Evolutionary conservation across 2,888 invertebrate genomes (phyloP), one percentile per base, ranked within the genome.

Genomic region (Tyria jacobaeae): DNA sequence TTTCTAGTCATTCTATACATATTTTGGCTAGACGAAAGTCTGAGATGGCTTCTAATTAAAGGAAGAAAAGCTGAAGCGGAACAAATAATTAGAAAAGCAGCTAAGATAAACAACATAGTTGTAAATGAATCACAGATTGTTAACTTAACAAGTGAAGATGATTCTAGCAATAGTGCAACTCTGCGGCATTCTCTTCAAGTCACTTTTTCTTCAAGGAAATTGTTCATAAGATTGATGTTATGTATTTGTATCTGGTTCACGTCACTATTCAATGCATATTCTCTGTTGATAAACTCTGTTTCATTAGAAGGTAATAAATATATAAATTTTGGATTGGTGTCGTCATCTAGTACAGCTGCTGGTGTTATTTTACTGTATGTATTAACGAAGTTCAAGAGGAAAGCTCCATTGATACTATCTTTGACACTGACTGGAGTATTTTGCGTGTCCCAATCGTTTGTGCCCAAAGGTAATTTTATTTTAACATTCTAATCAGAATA

Each of bases 41-140:
- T 96, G 7, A 92, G 97, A 74, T 97, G 97, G 97, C 88, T 97
- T 17, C 81, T 97, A 21, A 95, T 95, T 44, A 96, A 96, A 80
- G 95, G 95, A n/a, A 94, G 94, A 71, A 94, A 94, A 66, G 93
- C 95, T 5, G 94, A 96, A 74, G 96, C 96, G 0, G 94, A 95
- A 63, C 82, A 82, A 17, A 94, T 96, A 15, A 85, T 96, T 41
- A 86, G 90, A 5, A 94, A 92, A 76, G 95, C 96, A 39, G 95
- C 96, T 0, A 92, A 89, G 69, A 79, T 53, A 3, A 89, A 87
- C 55, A 85, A 84, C 24, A 66, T 86, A 0, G 56, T 72, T n/a
- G 41, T 89, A n/a, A 76, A 87, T 12, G 78, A 84, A n/a, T 71
- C 68, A 9, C 73, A 70, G 44, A 58, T 89, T 2, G 54, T 68